A percentile compares a stretch with the other conserved stretches of the same genome.
phyloP scores from a whole-genome alignment of 2,113 vertebrate species.

The Brienomyrus longianalis region DNA sequence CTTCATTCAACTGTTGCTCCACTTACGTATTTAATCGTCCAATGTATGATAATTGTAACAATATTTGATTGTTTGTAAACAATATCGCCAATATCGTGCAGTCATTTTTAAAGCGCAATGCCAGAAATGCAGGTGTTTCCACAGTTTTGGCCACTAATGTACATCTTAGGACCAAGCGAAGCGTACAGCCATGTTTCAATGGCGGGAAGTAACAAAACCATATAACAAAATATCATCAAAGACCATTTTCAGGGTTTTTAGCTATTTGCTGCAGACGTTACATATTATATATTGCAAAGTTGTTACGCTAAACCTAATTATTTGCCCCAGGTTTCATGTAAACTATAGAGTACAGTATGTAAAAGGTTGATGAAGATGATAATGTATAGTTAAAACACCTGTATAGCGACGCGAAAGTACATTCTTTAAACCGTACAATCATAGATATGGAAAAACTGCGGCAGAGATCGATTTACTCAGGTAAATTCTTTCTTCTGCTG shows the following conservation, averaged over 20 bases:
- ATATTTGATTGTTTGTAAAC: neutral
- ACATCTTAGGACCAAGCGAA: neutral
- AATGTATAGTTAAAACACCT: neutral
- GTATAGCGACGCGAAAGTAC: neutral
- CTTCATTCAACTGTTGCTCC: neutral
- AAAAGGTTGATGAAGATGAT: neutral
- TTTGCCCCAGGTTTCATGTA: neutral
- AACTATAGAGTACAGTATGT: neutral
- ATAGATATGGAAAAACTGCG: neutral
- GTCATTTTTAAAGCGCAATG: neutral
- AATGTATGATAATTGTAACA: neutral
- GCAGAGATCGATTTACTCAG: neutral
- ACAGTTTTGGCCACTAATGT: neutral
- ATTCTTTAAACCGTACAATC: neutral
- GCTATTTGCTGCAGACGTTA: neutral
- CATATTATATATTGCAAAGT: neutral
- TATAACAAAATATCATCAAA: neutral
- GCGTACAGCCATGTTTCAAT: neutral
- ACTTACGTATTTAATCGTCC: neutral
- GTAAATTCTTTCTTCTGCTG: neutral
- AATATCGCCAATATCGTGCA: neutral
- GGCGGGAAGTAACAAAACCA: neutral
- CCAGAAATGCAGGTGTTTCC: neutral
- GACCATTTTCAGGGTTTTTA: neutral
- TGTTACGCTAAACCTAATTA: neutral